Percentiles rank a stretch among this genome's conserved stretches.
Evolutionary conservation across 2,797 vertebrate genomes (phyloP).

Genomic region (Monodelphis domestica): DNA sequence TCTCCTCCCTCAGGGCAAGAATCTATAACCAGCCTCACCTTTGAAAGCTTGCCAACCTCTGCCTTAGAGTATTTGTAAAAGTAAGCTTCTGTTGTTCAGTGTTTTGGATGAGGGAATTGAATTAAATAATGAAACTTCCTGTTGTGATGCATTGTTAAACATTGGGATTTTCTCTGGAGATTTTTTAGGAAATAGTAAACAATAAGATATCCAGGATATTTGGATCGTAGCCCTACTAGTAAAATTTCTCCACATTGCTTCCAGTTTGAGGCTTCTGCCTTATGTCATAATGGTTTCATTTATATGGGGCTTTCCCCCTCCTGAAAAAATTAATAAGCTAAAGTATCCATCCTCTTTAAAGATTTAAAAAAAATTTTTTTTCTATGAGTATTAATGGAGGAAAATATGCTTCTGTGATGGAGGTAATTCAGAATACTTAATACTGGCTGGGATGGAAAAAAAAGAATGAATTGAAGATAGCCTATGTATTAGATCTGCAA

Average conservation of each 20-base stretch:
- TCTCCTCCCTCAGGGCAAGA: not conserved
- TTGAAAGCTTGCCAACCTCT: slow-evolving; percentile 27
- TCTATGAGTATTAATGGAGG: slow-evolving; percentile 3
- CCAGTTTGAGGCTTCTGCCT: slow-evolving; percentile 10
- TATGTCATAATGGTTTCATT: slow-evolving; percentile 29
- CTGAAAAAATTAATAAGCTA: slow-evolving; percentile 2
- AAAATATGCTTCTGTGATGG: not conserved
- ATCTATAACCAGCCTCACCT: not conserved
- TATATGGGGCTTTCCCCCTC: slow-evolving; percentile 27
- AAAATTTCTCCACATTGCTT: slow-evolving; percentile 33
- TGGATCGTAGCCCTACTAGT: slow-evolving; percentile 30
- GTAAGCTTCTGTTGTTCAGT: slow-evolving; percentile 48
- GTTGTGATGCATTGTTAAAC: slow-evolving; percentile 34
- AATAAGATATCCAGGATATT: slow-evolving; percentile 40
- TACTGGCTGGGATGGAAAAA: not conserved
- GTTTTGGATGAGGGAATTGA: slow-evolving; percentile 48
- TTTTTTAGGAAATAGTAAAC: slow-evolving; percentile 50
- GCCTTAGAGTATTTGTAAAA: slow-evolving; percentile 48
- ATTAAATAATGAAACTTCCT: slow-evolving; percentile 51
- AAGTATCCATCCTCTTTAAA: not conserved
- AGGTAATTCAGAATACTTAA: slow-evolving; percentile 8
- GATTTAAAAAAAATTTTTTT: slow-evolving; percentile 2
- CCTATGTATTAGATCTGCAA: slow-evolving; percentile 40
- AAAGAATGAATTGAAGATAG: slow-evolving; percentile 9
- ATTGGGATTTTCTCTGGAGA: slow-evolving; percentile 30